Evolutionary conservation across 1,140 invertebrate genomes (phyloP).

Genomic region (Diorhabda elongata): DNA sequence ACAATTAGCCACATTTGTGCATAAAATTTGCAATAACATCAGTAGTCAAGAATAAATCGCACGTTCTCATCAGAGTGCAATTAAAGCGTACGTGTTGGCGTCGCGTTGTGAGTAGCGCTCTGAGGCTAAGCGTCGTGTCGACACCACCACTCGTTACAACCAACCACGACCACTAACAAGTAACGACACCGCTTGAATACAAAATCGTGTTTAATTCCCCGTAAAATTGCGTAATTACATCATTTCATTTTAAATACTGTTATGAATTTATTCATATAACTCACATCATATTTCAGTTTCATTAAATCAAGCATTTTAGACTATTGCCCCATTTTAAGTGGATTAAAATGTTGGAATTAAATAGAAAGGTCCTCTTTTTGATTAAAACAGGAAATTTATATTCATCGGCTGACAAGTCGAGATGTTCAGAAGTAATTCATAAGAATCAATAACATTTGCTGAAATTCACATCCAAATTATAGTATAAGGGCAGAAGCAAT

Average conservation of each 20-base stretch:
- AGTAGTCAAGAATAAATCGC: conserved; percentile 31
- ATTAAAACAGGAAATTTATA: too few relatives aligned
- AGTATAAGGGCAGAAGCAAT: too few relatives aligned
- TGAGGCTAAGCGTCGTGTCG: conserved; percentile 21
- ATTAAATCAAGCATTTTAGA: conserved; percentile 17
- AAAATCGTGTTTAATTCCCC: conserved; percentile 26
- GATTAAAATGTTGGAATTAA: not conserved
- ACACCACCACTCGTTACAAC: conserved; percentile 20
- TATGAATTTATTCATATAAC: conserved; percentile 32
- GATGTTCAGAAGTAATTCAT: too few relatives aligned
- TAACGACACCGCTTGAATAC: conserved; percentile 34
- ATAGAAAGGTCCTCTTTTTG: too few relatives aligned
- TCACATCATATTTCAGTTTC: conserved; percentile 22
- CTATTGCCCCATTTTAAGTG: not conserved
- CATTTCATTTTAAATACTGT: conserved; percentile 34
- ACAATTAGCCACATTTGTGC: conserved; percentile 23
- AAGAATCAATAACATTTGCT: too few relatives aligned
- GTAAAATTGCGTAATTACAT: conserved; percentile 36
- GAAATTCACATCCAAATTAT: too few relatives aligned
- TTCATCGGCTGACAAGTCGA: too few relatives aligned
- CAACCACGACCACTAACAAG: conserved; percentile 30
- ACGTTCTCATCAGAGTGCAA: conserved; percentile 37
- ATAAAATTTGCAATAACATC: conserved; percentile 31
- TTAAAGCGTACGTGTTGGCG: conserved; percentile 39
- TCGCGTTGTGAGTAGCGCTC: conserved; percentile 31